Evolutionary conservation across 64 coral and sea anemone genomes (phyloP).

Genomic region (Montipora foliosa): DNA sequence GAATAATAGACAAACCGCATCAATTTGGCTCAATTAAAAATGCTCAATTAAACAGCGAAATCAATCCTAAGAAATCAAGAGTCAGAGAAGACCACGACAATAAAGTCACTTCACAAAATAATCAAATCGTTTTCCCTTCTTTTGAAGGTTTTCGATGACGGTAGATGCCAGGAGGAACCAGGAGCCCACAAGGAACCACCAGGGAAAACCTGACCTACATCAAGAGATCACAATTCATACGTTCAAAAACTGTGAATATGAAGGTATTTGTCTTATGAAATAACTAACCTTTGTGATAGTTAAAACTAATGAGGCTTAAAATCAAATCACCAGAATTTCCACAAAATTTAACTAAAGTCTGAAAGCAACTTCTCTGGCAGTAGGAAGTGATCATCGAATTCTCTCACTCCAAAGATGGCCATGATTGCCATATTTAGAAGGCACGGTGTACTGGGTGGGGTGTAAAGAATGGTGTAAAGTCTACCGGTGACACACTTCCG

Average conservation of each 20-base stretch:
- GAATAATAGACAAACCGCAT: background rate
- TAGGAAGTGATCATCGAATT: conserved; percentile 60
- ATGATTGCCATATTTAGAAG: conserved; percentile 38
- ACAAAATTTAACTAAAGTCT: background rate
- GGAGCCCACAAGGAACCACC: background rate
- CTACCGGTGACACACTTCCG: background rate
- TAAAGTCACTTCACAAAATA: background rate
- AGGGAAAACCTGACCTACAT: background rate
- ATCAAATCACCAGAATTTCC: background rate
- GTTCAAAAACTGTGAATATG: background rate
- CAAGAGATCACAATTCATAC: background rate
- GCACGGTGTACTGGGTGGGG: background rate
- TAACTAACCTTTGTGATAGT: background rate
- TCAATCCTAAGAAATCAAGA: background rate
- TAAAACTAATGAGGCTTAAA: background rate
- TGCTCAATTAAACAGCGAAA: background rate
- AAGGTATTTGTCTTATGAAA: background rate
- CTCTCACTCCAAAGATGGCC: conserved; percentile 61
- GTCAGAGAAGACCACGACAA: background rate
- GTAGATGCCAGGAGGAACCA: background rate
- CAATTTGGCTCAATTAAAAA: background rate
- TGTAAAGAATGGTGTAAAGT: background rate
- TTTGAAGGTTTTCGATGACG: background rate
- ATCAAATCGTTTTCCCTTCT: background rate
- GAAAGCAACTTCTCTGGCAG: background rate